A percentile compares a stretch with the other conserved stretches of the same genome.
These are phyloP conservation scores for Acheta domesticus DNA, from an alignment of 2,888 invertebrate species.

Conservation along the genomic window DNA sequence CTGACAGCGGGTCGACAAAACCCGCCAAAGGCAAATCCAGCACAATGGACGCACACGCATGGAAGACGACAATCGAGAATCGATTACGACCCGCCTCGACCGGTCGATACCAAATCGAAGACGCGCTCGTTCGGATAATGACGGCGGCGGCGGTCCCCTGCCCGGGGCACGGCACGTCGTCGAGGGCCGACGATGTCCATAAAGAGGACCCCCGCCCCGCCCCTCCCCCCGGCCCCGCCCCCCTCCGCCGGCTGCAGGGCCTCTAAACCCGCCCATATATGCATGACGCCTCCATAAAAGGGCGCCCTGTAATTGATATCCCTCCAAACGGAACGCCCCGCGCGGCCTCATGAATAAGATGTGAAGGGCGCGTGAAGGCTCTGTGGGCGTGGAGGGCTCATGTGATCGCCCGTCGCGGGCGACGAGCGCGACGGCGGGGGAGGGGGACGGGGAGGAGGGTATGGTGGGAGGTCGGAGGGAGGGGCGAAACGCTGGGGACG, in stretches of 20 bases:
- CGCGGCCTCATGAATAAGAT: background rate
- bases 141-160: background rate
- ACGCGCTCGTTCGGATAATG: background rate
- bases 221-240: no score
- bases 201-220: no score
- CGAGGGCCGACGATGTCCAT: no score
- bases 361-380: background rate
- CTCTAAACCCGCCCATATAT: slow-evolving; percentile 18
- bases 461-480: no score
- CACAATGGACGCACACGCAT: background rate
- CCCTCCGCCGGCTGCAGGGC: background rate
- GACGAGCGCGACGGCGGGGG: background rate
- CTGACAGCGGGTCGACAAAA: no score
- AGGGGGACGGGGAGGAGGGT: no score
- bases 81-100: background rate
- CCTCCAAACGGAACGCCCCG: slow-evolving; percentile 3
- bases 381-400: background rate
- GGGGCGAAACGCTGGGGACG: no score
- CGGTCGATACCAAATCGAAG: slow-evolving; percentile 1
- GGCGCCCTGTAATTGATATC: slow-evolving; percentile 2
- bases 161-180: no score
- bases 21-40: no score
- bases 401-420: background rate
- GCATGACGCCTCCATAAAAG: slow-evolving; percentile 3
- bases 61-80: background rate